phyloP scores from a whole-genome alignment of 2,888 invertebrate genomes.

The Didymodactylos carnosus region DNA sequence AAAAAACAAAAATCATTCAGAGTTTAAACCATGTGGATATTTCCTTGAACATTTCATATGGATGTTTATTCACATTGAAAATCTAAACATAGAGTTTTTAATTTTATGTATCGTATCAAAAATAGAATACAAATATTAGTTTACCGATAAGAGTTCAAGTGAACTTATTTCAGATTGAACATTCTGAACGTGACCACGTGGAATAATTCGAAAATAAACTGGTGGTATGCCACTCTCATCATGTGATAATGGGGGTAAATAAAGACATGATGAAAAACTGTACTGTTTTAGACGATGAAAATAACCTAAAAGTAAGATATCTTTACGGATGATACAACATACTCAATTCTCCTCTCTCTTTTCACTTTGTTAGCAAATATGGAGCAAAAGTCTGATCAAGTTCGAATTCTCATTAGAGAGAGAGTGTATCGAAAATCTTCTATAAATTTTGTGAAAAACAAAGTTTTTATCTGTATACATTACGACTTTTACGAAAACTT shows the following conservation, averaged over 20 bases:
- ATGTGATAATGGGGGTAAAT: conserved; percentile 10
- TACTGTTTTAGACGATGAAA: conserved; percentile 2
- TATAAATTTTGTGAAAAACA: no score
- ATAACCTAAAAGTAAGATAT: background rate
- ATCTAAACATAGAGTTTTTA: background rate
- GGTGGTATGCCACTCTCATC: conserved; percentile 23
- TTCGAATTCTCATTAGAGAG: no score
- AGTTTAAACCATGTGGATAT: background rate
- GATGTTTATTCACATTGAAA: conserved; percentile 7
- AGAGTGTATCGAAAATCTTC: no score
- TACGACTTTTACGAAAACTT: no score
- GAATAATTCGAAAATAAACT: conserved; percentile 31
- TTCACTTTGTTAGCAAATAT: no score
- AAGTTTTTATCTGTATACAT: no score
- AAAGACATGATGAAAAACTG: conserved; percentile 2
- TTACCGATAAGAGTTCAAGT: conserved; percentile 34
- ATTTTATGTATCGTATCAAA: background rate
- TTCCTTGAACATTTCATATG: background rate
- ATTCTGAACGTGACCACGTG: conserved; percentile 31
- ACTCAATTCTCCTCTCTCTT: no score
- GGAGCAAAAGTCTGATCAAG: no score
- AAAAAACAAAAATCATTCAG: no score
- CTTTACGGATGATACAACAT: no score
- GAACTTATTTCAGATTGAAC: conserved; percentile 33
- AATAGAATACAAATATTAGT: conserved; percentile 15